phyloP scores from a whole-genome alignment of 2,113 vertebrate species.

The Malurus elegans region DNA sequence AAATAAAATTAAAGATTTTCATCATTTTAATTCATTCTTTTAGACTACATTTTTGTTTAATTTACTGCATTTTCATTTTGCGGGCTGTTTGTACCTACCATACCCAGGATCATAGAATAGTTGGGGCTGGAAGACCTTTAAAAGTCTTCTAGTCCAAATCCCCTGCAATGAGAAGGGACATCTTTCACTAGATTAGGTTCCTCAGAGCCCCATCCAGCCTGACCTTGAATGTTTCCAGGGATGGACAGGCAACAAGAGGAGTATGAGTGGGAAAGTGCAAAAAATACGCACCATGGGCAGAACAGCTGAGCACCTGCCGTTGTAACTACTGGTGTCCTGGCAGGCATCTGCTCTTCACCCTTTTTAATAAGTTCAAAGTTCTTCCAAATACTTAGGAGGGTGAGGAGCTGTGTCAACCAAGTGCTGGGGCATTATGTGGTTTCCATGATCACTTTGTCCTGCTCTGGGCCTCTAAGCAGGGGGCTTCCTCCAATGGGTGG shows the following conservation, averaged over 20 bases:
- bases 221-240: background rate
- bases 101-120: background rate
- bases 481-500: background rate
- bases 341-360: background rate
- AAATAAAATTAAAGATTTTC: slow-evolving; percentile 88
- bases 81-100: slow-evolving; percentile 24
- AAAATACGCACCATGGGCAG: background rate
- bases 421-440: background rate
- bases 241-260: background rate
- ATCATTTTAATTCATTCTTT: slow-evolving; percentile 78
- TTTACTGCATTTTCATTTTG: slow-evolving; percentile 58
- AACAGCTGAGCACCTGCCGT: background rate
- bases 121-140: background rate
- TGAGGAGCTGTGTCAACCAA: background rate
- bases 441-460: background rate
- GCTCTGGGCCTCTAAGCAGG: background rate
- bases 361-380: background rate
- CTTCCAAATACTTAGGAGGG: background rate
- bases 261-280: background rate
- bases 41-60: slow-evolving; percentile 69
- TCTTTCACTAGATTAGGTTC: background rate
- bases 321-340: background rate
- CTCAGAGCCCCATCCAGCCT: background rate
- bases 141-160: background rate
- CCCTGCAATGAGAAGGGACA: background rate